Evolutionary conservation across 2,888 invertebrate genomes (phyloP).

Genomic region (Lasioglossum malachurum): DNA sequence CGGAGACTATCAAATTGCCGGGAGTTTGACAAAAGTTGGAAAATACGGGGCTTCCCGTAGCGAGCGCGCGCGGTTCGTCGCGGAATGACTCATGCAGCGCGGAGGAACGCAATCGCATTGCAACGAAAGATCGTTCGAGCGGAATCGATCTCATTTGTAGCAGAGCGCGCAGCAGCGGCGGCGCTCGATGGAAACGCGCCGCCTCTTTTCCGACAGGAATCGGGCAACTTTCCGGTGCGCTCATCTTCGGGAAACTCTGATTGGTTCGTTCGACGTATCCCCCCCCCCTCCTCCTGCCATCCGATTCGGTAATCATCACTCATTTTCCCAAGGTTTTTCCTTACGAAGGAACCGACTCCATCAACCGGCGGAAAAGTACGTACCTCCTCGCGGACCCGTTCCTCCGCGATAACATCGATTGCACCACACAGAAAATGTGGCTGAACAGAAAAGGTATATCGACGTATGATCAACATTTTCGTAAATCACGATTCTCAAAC

Average conservation of each 20-base stretch:
- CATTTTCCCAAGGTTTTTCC: not conserved
- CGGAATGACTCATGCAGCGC: constrained; percentile 26
- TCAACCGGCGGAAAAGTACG: not conserved
- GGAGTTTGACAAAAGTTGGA: constrained; percentile 51
- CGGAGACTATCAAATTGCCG: constrained; percentile 34
- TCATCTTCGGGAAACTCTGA: constrained; percentile 9
- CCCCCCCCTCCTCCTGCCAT: not conserved
- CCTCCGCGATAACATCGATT: constrained; percentile 1
- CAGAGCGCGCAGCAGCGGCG: constrained; percentile 7
- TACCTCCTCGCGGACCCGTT: not conserved
- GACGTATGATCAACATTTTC: not conserved
- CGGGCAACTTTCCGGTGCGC: constrained; percentile 31
- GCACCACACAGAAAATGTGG: not conserved
- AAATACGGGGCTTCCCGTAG: constrained; percentile 39
- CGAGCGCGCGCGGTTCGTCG: constrained; percentile 4
- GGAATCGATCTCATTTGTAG: constrained; percentile 51
- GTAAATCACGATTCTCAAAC: constrained; percentile 7
- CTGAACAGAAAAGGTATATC: not conserved
- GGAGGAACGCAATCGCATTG: constrained; percentile 34
- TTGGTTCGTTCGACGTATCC: constrained; percentile 19
- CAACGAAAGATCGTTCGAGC: constrained; percentile 48
- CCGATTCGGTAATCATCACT: constrained; percentile 11
- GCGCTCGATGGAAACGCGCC: constrained; percentile 33
- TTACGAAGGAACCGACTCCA: not conserved
- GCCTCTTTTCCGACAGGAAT: constrained; percentile 28